A percentile compares a stretch with the other conserved stretches of the same genome.
phyloP scores from a whole-genome alignment of 2,113 vertebrate species.

The Mohoua ochrocephala region DNA sequence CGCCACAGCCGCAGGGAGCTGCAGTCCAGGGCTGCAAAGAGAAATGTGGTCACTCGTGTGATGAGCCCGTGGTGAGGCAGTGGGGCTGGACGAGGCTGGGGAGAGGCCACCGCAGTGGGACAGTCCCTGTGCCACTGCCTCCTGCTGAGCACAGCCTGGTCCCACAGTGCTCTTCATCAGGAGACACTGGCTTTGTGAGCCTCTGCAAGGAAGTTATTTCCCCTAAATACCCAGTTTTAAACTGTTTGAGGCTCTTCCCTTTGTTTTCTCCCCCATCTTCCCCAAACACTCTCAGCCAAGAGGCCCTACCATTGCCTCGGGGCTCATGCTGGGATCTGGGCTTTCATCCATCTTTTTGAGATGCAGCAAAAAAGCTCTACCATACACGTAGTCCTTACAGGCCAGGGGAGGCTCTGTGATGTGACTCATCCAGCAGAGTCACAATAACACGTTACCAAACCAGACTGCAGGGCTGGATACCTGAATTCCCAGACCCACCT shows the following conservation, averaged over 20 bases:
- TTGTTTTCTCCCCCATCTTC: neutral
- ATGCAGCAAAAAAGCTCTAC: neutral
- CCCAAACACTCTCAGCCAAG: neutral
- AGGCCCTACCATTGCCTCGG: neutral
- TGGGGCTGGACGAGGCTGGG: neutral
- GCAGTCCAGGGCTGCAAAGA: constrained; percentile 69
- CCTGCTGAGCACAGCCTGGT: neutral
- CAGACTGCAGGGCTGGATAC: neutral
- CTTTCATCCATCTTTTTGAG: neutral
- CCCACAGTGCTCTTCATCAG: neutral
- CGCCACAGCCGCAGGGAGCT: constrained; percentile 71
- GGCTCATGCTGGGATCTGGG: neutral
- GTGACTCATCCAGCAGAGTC: neutral
- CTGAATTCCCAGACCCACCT: neutral
- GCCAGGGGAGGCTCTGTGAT: neutral
- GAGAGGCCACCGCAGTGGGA: neutral
- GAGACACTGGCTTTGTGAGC: neutral
- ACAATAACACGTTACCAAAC: neutral
- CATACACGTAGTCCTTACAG: accelerated
- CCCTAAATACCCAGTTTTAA: neutral
- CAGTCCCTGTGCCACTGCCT: neutral
- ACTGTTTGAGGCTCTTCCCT: neutral
- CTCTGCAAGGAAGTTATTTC: neutral
- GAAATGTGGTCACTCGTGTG: neutral
- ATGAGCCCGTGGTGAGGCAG: neutral